Evolutionary conservation across 1,140 invertebrate species (phyloP), one percentile per base, ranked within the genome.

Genomic region (Portunus trituberculatus): DNA sequence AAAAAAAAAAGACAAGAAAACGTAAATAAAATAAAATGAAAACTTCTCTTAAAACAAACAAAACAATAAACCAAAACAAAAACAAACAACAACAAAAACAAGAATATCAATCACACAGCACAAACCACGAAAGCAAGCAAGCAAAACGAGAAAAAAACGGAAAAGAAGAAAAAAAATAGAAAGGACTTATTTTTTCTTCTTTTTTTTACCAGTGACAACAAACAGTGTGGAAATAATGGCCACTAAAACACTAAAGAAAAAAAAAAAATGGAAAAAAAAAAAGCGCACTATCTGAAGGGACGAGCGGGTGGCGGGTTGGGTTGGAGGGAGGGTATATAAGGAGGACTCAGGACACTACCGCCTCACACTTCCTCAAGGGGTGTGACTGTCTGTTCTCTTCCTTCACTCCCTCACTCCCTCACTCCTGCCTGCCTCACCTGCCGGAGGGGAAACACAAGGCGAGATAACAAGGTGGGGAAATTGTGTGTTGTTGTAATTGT

Each of bases 331-430:
- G 25, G 20, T 76, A 76, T 76, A 76, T 76, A 76, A 76, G 67
- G 67, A 12, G n/a, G 67, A 8, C 6, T n/a, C 20, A 25, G 20
- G 67, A 20, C n/a, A 2, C 2, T 7, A 2, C 25, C 0, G 39
- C 67, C 67, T 76, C 67, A 76, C 67, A 76, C 67, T 76, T 76
- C 67, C 67, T 76, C 67, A 76, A 76, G 67, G n/a, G 67, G 67
- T 76, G 67, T 76, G 12, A 76, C n/a, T 0, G 25, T 76, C 20
- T 25, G 6, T 20, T 76, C 20, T 25, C 20, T 76, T n/a, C 67
- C 67, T 76, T 0, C 67, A 76, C n/a, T 39, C 6, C 39, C 39
- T 39, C 39, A 39, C 39, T 39, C 6, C 52, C n/a, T 39, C 6
- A 1, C 39, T 39, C 39, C 1, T 6, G 1, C 6, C 52, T 59